Base-by-base conservation (phyloP, 1,140 invertebrate genomes). In the Drosophila bocki region DNA sequence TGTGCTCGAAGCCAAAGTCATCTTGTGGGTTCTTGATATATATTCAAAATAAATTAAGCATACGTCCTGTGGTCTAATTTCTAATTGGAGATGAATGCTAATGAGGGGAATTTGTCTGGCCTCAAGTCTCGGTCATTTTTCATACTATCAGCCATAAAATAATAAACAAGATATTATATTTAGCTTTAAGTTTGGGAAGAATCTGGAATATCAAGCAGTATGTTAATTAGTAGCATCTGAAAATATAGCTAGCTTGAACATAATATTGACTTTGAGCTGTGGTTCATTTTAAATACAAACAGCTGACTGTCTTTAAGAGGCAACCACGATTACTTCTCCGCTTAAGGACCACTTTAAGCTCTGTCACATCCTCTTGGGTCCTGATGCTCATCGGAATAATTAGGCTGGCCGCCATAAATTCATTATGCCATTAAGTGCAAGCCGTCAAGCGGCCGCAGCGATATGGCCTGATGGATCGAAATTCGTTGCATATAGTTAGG, bases 361-460 rank as follows among this genome's bases (percentile, higher is more conserved):
- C 8, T 44, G 7, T 44, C 44, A 26, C 7, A 12, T n/a, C 19
- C 35, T 50, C 17, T 47, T 8, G 6, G 19, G 33, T 32, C 15
- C 3, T 19, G 12, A 39, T 8, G 37, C 53, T 50, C 51, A 50
- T 32, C 15, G 42, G 69, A 48, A 32, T 79, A 71, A 68, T 82
- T 82, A 62, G 80, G 44, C 63, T 74, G 45, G 33, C 59, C 64
- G 74, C 33, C 57, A 61, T 78, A 67, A 82, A 75, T 74, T 82
- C 54, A 82, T 82, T 74, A 82, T 74, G 74, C 44, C 80, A 65
- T 83, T 78, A 78, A 78, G 71, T 79, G 68, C 75, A 83, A 62
- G 65, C 59, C 71, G 22, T 59, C 54, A 33, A 37, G 47, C 22
- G 29, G 64, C 51, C 69, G 37, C 69, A 35, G 17, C 11, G 35